Percentiles rank a stretch among this genome's conserved stretches.
These are phyloP conservation scores for Coracopsis vasa DNA, from an alignment of 2,113 vertebrate species.

Conservation along the genomic window DNA sequence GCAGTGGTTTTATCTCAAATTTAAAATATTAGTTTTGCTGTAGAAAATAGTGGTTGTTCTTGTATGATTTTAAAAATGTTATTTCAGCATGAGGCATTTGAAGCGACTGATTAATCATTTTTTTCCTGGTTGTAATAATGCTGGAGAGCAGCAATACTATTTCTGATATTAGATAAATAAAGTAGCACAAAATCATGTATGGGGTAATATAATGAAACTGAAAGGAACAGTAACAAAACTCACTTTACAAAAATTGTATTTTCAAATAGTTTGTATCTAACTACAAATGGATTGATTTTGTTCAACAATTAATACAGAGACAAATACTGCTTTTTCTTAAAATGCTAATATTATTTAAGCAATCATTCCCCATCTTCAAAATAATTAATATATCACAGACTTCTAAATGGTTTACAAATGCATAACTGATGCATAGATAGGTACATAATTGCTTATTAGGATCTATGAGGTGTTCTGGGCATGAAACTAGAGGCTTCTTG, in stretches of 20 bases:
- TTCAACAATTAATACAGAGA: slow-evolving; percentile 23
- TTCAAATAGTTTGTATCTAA: neutral
- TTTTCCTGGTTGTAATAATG: neutral
- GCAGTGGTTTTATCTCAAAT: neutral
- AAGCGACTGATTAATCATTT: slow-evolving; percentile 44
- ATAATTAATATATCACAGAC: neutral
- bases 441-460: neutral
- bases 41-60: neutral
- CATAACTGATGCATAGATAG: neutral
- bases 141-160: neutral
- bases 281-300: neutral
- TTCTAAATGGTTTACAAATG: neutral
- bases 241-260: slow-evolving; percentile 16
- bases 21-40: neutral
- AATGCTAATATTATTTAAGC: slow-evolving; percentile 22
- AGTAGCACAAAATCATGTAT: slow-evolving; percentile 14
- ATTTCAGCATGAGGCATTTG: neutral
- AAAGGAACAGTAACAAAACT: slow-evolving; percentile 4
- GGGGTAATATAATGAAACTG: neutral
- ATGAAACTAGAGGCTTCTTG: neutral
- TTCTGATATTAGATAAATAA: slow-evolving; percentile 51
- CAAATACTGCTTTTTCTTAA: slow-evolving; percentile 10
- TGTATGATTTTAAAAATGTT: neutral
- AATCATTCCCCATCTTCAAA: neutral
- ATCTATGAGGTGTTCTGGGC: neutral